Evolutionary conservation across 2,113 vertebrate species (phyloP).

Genomic region (Procavia capensis): DNA sequence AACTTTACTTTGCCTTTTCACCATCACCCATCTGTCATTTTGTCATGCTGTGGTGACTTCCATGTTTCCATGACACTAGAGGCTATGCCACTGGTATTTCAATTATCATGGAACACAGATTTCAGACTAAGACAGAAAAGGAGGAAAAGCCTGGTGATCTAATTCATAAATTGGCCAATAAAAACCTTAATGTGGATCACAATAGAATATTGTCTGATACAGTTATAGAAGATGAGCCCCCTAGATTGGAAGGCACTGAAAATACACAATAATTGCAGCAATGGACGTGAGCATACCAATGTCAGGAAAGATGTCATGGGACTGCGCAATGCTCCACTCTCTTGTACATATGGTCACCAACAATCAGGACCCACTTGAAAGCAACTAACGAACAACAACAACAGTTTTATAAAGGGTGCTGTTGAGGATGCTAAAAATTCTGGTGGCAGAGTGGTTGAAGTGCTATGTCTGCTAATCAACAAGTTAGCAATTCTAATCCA

Average conservation of each 20-base stretch:
- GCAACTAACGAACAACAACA: too few relatives aligned
- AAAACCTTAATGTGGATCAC: not conserved
- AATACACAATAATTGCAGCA: not conserved
- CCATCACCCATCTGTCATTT: too few relatives aligned
- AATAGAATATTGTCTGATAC: not conserved
- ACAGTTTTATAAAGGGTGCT: too few relatives aligned
- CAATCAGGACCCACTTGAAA: too few relatives aligned
- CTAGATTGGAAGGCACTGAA: not conserved
- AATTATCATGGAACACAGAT: not conserved
- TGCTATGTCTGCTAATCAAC: too few relatives aligned
- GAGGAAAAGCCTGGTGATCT: not conserved
- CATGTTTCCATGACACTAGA: too few relatives aligned
- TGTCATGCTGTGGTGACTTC: too few relatives aligned
- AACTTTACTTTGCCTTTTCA: not conserved
- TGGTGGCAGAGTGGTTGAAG: too few relatives aligned
- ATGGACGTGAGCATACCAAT: not conserved
- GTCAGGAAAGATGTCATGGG: not conserved
- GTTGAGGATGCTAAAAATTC: too few relatives aligned
- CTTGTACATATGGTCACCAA: not conserved
- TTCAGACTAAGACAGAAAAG: not conserved
- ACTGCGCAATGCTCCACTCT: not conserved
- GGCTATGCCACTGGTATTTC: not conserved
- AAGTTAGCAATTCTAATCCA: too few relatives aligned
- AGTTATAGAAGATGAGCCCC: not conserved
- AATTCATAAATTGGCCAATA: not conserved